Base-by-base conservation (phyloP, 2,113 vertebrate species). In the Oncorhynchus keta region DNA sequence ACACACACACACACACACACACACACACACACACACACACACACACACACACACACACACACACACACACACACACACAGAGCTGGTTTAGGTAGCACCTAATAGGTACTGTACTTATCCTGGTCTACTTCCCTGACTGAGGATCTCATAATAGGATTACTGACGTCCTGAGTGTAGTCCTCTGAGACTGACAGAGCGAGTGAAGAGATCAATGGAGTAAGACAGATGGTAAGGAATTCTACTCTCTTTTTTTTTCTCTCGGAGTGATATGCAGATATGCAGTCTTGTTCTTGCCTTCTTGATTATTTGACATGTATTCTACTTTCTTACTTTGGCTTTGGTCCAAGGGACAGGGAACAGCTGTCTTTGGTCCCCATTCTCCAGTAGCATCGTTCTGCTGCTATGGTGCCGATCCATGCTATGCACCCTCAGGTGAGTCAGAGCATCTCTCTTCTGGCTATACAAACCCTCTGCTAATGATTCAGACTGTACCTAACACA, bases 121-220 rank as follows among this genome's bases (percentile, higher is more conserved):
- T 81, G 49, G 73, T 82, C 76, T 70, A 78, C 51, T 20, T 22
- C 3, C 69, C 26, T 85, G 85, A 88, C 28, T 82, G 88, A 81
- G 87, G 85, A 92, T 90, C 89, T 86, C 81, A 69, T 93, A 92
- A 93, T 90, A 67, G 85, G 90, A 92, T 92, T 92, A 93, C 77
- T 81, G 85, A 77, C 81, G 86, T 85, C 87, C 65, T 72, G 35
- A 72, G 51, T 22, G 26, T 20, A 55, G 35, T 61, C 3, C 76
- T 62, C 16, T 77, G 64, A 75, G 71, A 76, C 70, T 24, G 26
- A 2, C 13, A 28, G 5, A 68, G 14, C 39, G 14, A 69, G 24
- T 67, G 68, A 18, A 77, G 61, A 72, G 64, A 76, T 62, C 74
- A 72, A 39, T 3, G 13, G 16, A 55, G 51, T 18, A 61, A 64